Evolutionary conservation across 2,797 vertebrate species (phyloP).

Genomic region (Chlorospingus flavigularis): DNA sequence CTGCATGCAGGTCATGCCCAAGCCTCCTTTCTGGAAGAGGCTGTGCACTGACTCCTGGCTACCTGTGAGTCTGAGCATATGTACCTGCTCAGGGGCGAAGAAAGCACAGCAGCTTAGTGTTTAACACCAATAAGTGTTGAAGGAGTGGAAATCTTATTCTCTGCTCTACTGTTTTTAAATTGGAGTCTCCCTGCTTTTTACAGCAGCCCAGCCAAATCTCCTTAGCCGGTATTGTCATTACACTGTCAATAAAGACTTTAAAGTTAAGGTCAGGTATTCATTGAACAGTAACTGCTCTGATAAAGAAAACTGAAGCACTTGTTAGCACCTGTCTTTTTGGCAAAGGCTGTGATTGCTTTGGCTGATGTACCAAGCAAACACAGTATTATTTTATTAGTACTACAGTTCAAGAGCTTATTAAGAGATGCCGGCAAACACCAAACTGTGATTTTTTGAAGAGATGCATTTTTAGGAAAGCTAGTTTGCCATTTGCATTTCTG

Average conservation of each 20-base stretch:
- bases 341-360: slow-evolving; percentile 15
- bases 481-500: background rate
- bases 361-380: background rate
- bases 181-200: background rate
- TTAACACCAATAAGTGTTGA: background rate
- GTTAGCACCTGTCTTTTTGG: slow-evolving; percentile 19
- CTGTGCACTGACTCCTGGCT: background rate
- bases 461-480: background rate
- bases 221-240: background rate
- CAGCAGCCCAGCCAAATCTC: background rate
- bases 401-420: background rate
- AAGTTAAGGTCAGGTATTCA: slow-evolving; percentile 12
- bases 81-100: background rate
- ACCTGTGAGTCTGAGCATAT: background rate
- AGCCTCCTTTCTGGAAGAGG: background rate
- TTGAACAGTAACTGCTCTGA: background rate
- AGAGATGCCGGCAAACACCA: background rate
- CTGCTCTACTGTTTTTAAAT: background rate
- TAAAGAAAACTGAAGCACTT: slow-evolving; percentile 35
- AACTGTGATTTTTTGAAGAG: background rate
- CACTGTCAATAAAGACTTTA: background rate
- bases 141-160: background rate
- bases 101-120: background rate
- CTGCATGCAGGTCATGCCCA: background rate
- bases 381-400: background rate